Evolutionary conservation across 2,797 vertebrate genomes (phyloP), one percentile per base, ranked within the genome.

Genomic region (Tragelaphus oryx): DNA sequence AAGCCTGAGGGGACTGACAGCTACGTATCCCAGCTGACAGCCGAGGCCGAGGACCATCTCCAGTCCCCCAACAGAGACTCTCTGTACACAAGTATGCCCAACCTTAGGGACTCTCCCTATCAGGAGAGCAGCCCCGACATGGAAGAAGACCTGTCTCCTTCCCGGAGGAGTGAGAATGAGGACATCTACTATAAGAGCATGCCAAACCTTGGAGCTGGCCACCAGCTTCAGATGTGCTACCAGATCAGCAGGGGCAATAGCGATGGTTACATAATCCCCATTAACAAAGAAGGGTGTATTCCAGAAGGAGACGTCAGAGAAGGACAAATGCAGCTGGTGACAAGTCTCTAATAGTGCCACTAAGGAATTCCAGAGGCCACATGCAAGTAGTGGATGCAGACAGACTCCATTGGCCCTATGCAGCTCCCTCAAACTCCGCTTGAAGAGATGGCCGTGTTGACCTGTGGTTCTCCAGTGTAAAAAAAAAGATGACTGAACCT

Each of bases 281-380:
- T 99, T 96, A 98, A 99, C 97, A 99, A 99, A 98, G 99, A 99
- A 97, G 99, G 98, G 97, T 99, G 99, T 97, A 98, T 99, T 98
- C 99, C 99, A 0, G 99, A 99, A 98, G 99, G 99, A 78, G 99
- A 99, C 10, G 99, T 99, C 97, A 99, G 99, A 98, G 99, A 99
- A 99, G 99, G 99, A 99, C 99, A 99, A 97, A 99, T 99, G 99
- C 99, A 99, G 98, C 99, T 99, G 98, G 99, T 99, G 97, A 99
- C 99, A 65, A 99, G 99, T 98, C 99, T 99, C 99, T 99, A 99
- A 99, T 97, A 98, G 97, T 97, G 97, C 99, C 98, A 99, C 98
- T 98, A 97, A 98, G 98, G 98, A 98, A 99, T 98, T 94, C 97
- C 98, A 96, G 96, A 98, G 98, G 98, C 98, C 98, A 98, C 95